phyloP scores from a whole-genome alignment of 2,113 vertebrate species.

The Hydrochoerus hydrochaeris region DNA sequence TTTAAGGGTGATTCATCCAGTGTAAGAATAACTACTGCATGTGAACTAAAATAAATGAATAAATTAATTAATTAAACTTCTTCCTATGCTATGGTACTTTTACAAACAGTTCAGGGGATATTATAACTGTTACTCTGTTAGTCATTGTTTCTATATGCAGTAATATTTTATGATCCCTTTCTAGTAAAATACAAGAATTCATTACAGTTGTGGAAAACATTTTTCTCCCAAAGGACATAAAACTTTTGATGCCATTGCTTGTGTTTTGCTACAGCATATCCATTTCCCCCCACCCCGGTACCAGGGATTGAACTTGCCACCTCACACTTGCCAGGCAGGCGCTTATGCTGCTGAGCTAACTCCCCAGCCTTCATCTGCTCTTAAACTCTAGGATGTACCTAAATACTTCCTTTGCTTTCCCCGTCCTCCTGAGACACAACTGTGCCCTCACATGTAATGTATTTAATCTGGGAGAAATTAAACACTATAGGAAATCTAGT shows the following conservation, averaged over 20 bases:
- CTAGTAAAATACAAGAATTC: constrained; percentile 76
- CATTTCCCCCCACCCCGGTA: neutral
- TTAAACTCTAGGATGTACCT: constrained; percentile 84
- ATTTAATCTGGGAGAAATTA: constrained; percentile 79
- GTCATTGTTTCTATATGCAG: constrained; percentile 79
- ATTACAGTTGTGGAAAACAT: constrained; percentile 75
- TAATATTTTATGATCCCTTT: constrained; percentile 78
- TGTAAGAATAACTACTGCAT: constrained; percentile 77
- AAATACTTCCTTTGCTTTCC: constrained; percentile 77
- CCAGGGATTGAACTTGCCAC: too few relatives aligned
- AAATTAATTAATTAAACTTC: constrained; percentile 47
- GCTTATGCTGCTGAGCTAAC: too few relatives aligned
- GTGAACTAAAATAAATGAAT: constrained; percentile 72
- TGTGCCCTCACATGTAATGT: constrained; percentile 74
- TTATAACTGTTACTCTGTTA: constrained; percentile 80
- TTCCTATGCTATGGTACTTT: constrained; percentile 85
- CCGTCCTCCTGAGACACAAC: constrained; percentile 49
- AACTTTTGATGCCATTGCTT: constrained; percentile 81
- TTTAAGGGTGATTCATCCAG: constrained; percentile 71
- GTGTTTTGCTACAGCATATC: constrained; percentile 82
- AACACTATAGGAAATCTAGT: constrained; percentile 65
- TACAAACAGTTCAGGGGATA: constrained; percentile 83
- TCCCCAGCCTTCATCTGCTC: constrained; percentile 67
- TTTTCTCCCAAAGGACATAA: constrained; percentile 82
- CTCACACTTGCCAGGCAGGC: too few relatives aligned